Evolutionary conservation across 2,797 vertebrate species (phyloP), one percentile per base, ranked within the genome.

Genomic region (Rousettus madagascariensis): DNA sequence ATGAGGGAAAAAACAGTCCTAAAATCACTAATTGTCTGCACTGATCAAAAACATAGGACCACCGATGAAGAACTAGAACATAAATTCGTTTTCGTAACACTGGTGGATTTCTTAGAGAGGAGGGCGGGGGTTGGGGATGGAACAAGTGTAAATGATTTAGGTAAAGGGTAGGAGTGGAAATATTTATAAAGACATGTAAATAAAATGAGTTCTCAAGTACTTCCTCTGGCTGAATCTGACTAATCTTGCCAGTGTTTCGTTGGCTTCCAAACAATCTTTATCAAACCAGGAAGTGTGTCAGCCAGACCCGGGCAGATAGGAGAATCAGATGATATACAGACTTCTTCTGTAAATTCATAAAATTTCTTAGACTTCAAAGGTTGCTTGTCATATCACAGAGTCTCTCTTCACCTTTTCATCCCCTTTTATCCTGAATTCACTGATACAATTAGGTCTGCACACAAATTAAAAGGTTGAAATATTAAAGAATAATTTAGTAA

Each of bases 181-280:
- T 82, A 46, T 95, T 96, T 97, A 72, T 96, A 95, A 95, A 88
- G 65, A 43, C 91, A 88, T 38, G 88, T 91, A 94, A 96, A 80
- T 90, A 97, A 85, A 94, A 59, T 41, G 53, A 86, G 90, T 93
- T 95, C 71, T 95, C 79, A 95, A 94, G 88, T 78, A 97, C 78
- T 94, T 94, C 78, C 86, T 92, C 78, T 55, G 63, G 90, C 82
- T 33, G 43, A 94, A 82, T 90, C 84, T 95, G 82, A 92, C 66
- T 94, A 90, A 87, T 92, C 61, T 85, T 82, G 86, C 49, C 22
- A 49, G 57, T 65, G 95, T 57, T 97, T 94, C 93, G 63, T 95
- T 95, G 88, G 38, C 93, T 93, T 96, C 69, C 65, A 59, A 53
- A 51, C 20, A 83, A 86, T 75, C 51, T 94, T 95, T 91, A 92